Evolutionary conservation across 92 coral and sea anemone species (phyloP), one percentile per base, ranked within the genome.

Genomic region (Blastomussa wellsi): DNA sequence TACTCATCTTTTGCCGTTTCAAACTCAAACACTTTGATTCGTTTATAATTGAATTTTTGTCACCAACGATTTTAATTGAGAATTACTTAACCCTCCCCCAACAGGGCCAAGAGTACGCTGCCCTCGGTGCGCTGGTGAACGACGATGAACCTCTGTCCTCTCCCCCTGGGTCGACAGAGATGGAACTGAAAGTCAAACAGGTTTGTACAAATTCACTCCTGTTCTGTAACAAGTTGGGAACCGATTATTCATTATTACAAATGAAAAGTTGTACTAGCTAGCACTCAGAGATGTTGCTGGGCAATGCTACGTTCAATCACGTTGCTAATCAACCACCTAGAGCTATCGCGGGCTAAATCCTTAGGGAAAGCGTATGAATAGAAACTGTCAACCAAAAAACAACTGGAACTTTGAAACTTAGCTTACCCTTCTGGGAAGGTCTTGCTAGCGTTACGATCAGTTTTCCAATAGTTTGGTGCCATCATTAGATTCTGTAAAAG

Each of bases 121-220:
- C 94, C 29, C 87, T 92, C 3, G 98, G 98, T n/a, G 95, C 98
- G 0, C 87, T 93, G 24, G 97, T 95, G 35, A 92, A 93, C 81
- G 98, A 96, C 76, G 98, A 96, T 48, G 98, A 96, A 67, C 98
- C 98, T 31, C 93, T 96, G 92, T 88, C 98, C 87, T 86, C 96
- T 32, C 98, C 98, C 60, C 95, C 95, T 39, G 96, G 98, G 57
- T 82, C 98, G 4, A 92, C 98, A n/a, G 98, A 96, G 79, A 96
- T 96, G 98, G 98, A 96, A 57, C 93, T 96, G 73, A 96, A 96
- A 87, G 91, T 96, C 57, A 96, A 96, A 82, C 98, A 96, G 94
- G 98, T 96, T 74, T n/a, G 91, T 67, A 14, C n/a, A 17, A 14
- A 17, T 35, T 41, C 11, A 24, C 14, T 62, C 11, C 33, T 2